phyloP scores from a whole-genome alignment of 1,140 invertebrate genomes.

The Drosophila rufa region DNA sequence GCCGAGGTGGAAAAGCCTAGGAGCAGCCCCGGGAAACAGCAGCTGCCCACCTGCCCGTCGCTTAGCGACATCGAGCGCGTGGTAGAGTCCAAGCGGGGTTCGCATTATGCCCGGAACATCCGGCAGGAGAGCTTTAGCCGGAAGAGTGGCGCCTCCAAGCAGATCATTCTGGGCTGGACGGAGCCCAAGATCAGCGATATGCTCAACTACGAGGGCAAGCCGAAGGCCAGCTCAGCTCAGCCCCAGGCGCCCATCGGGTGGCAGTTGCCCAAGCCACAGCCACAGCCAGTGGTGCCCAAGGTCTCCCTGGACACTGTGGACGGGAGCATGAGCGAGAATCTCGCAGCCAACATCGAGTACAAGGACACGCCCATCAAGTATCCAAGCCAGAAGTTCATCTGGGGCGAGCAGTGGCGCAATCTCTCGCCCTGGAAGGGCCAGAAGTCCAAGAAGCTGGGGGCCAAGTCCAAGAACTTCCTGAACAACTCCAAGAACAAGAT shows the following conservation, averaged over 20 bases:
- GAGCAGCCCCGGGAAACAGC: slow-evolving; percentile 5
- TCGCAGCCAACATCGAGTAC: slow-evolving; percentile 68
- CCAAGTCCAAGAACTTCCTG: slow-evolving; percentile 69
- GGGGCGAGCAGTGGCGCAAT: slow-evolving; percentile 72
- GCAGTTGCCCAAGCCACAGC: slow-evolving; percentile 43
- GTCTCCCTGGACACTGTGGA: slow-evolving; percentile 78
- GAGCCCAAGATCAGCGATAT: slow-evolving; percentile 75
- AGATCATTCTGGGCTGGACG: slow-evolving; percentile 69
- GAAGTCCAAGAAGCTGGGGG: slow-evolving; percentile 41
- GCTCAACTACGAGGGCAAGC: slow-evolving; percentile 71
- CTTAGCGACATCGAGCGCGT: slow-evolving; percentile 76
- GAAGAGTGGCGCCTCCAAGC: slow-evolving; percentile 49
- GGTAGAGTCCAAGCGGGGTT: slow-evolving; percentile 64
- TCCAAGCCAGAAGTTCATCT: slow-evolving; percentile 70
- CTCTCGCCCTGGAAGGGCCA: slow-evolving; percentile 66
- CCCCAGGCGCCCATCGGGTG: slow-evolving; percentile 74
- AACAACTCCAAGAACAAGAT: slow-evolving; percentile 80
- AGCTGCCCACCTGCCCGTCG: slow-evolving; percentile 67
- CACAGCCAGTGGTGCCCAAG: slow-evolving; percentile 52
- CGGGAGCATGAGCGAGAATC: slow-evolving; percentile 63
- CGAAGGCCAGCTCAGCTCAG: slow-evolving; percentile 45
- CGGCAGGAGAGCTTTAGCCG: slow-evolving; percentile 19
- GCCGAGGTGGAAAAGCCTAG: slow-evolving; percentile 56
- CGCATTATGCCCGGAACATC: slow-evolving; percentile 72
- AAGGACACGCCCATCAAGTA: slow-evolving; percentile 78